These are phyloP conservation scores for Thermophis baileyi DNA, from an alignment of 2,113 vertebrate genomes.

Conservation along the genomic window DNA sequence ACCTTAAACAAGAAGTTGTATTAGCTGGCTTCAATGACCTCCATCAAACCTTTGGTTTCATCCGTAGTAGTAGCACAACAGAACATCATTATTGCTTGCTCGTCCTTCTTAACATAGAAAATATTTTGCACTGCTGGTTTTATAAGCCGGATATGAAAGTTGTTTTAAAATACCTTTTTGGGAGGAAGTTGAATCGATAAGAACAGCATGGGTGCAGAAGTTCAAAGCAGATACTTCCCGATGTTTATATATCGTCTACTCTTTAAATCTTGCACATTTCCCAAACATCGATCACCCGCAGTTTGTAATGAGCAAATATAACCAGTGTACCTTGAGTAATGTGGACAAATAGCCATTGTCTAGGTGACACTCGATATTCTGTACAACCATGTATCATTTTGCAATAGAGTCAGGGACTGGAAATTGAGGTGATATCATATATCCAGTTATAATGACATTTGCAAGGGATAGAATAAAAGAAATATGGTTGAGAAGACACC, in stretches of 20 bases:
- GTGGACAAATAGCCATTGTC: background rate
- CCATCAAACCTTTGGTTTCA: background rate
- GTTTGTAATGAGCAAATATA: background rate
- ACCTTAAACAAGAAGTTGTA: too few species aligned
- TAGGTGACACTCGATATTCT: background rate
- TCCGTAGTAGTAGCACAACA: accelerated
- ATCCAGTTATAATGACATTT: background rate
- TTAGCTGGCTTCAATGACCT: background rate
- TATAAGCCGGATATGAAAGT: background rate
- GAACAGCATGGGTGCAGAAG: background rate
- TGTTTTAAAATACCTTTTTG: background rate
- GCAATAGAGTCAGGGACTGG: background rate
- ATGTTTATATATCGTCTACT: background rate
- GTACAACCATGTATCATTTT: background rate
- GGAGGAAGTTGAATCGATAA: background rate
- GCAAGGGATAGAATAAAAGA: background rate
- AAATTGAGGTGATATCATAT: background rate
- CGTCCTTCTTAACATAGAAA: background rate
- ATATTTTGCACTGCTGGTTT: background rate
- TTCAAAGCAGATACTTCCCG: background rate
- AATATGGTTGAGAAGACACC: background rate
- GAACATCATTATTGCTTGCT: background rate
- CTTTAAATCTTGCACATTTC: background rate
- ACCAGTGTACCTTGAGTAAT: background rate
- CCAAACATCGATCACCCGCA: background rate